phyloP scores from a whole-genome alignment of 2,888 invertebrate genomes.

The Crematogaster levior region DNA sequence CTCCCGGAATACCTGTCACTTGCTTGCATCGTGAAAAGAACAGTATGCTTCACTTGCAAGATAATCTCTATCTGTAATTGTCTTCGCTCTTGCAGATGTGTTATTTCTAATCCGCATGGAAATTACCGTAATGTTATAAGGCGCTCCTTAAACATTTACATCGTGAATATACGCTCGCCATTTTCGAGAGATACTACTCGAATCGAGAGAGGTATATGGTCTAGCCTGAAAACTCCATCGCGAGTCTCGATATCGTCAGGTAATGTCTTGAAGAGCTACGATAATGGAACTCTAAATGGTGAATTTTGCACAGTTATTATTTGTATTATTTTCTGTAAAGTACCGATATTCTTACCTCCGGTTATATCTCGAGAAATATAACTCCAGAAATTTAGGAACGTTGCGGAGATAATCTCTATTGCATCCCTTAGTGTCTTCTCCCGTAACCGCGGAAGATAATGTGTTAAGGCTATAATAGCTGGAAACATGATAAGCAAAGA shows the following conservation, averaged over 20 bases:
- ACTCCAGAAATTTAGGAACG: slow-evolving; percentile 39
- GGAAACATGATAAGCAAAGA: slow-evolving; percentile 55
- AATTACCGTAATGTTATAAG: slow-evolving; percentile 10
- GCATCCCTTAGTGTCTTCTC: slow-evolving; percentile 22
- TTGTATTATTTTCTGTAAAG: slow-evolving; percentile 38
- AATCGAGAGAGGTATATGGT: not conserved
- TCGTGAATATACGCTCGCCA: slow-evolving; percentile 23
- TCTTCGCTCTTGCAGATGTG: not conserved
- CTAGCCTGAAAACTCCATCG: not conserved
- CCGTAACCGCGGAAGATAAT: slow-evolving; percentile 40
- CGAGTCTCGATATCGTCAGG: slow-evolving; percentile 7
- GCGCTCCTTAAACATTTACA: slow-evolving; percentile 1
- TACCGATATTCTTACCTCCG: slow-evolving; percentile 12
- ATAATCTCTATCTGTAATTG: slow-evolving; percentile 28
- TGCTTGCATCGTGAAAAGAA: slow-evolving; percentile 29
- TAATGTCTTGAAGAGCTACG: slow-evolving; percentile 27
- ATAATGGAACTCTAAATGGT: slow-evolving; percentile 23
- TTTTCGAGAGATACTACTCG: slow-evolving; percentile 1
- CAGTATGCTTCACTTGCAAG: not conserved
- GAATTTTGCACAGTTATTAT: slow-evolving; percentile 41
- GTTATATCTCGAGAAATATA: slow-evolving; percentile 23
- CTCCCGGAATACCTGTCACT: slow-evolving; percentile 22
- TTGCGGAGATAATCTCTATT: slow-evolving; percentile 34
- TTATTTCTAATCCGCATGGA: slow-evolving; percentile 30
- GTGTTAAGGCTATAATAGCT: slow-evolving; percentile 44